Conservation (phyloP, 2,113 vertebrate species). For the Ranitomeya imitator region DNA sequence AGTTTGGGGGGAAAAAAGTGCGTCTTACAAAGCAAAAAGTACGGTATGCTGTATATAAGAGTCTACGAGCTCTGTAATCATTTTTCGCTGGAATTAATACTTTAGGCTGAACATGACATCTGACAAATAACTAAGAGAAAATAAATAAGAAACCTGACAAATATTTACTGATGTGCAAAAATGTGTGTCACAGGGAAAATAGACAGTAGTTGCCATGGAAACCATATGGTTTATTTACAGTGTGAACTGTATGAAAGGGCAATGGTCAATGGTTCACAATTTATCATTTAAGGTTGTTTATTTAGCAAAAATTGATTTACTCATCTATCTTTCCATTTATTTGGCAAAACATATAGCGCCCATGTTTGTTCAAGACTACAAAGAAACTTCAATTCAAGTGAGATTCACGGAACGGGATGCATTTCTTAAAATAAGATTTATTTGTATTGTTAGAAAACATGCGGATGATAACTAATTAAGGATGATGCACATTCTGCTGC, state of each 20-base stretch:
- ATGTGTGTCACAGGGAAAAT: no score
- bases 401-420: neutral
- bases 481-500: neutral
- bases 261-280: no score
- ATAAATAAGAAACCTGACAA: no score
- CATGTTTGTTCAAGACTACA: neutral
- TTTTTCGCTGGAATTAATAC: no score
- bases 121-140: no score
- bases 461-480: constrained; percentile 1
- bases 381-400: neutral
- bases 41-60: no score
- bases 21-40: no score
- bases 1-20: no score
- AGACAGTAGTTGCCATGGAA: no score
- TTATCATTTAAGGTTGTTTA: neutral
- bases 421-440: neutral
- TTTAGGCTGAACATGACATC: no score
- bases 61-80: no score
- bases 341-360: neutral
- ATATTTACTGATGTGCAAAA: no score
- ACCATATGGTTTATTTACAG: neutral
- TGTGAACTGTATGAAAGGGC: neutral
- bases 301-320: neutral
- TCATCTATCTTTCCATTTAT: neutral
- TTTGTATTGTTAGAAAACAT: neutral